Evolutionary conservation across 2,888 invertebrate species (phyloP), one percentile per base, ranked within the genome.

Genomic region (Polymixis flavicincta): DNA sequence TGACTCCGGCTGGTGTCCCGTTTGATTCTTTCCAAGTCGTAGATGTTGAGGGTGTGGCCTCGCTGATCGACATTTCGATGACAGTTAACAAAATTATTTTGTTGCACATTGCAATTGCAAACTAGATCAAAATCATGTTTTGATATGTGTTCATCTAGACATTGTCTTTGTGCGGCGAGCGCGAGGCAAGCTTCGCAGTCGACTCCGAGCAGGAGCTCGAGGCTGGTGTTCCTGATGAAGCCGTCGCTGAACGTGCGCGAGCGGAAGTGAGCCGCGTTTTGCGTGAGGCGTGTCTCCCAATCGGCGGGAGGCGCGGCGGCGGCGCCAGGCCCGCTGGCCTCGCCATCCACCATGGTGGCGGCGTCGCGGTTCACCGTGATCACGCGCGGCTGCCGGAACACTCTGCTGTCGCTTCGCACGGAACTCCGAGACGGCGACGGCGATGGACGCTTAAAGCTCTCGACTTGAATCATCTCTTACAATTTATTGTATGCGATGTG

Each of bases 241-340:
- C 96, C 96, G 75, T 96, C 96, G 85, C 96, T 96, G 86, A 96
- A 96, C 8, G 96, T 96, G 37, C 96, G 93, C 14, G 96, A 96
- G 69, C 96, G 94, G 83, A 96, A 96, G 82, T 95, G 94, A 59
- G 95, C 88, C 6, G 93, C 91, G 67, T 94, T 94, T 67, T 92
- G 93, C 9, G 89, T 89, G 37, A 90, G 87, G 63, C 92, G 92
- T 5, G 93, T 87, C 73, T 95, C 95, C 90, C 93, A 95, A 80
- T 95, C 94, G 45, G 88, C 71, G 68, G 86, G 76, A 50, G 82
- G 74, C n/a, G 86, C 80, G 7, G 81, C 70, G 42, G 88, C 88
- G 42, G 85, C 85, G 64, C 80, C 86, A 19, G 90, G 85, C 45
- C 85, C 89, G 76, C 91, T 90, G 48, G 92, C 87, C 87, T 94